Percentiles rank a stretch among this genome's conserved stretches.
Evolutionary conservation across 1,140 invertebrate genomes (phyloP).

Genomic region (Hyposmocoma kahamanoa): DNA sequence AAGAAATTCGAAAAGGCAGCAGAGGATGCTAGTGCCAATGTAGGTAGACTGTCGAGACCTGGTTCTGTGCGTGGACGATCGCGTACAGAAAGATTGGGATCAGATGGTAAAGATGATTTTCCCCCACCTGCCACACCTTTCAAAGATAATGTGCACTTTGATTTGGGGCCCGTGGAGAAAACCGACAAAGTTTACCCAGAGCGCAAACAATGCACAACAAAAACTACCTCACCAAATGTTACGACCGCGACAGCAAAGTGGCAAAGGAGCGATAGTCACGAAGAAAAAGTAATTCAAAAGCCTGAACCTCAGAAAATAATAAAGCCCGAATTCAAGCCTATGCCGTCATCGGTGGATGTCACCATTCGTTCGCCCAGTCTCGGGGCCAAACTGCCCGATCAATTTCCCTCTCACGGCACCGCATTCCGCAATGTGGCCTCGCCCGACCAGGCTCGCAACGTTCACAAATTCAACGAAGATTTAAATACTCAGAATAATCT

Average conservation of each 20-base stretch:
- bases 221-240: conserved; percentile 18
- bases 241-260: conserved; percentile 33
- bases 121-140: conserved; percentile 54
- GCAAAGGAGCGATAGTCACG: conserved; percentile 37
- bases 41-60: conserved; percentile 42
- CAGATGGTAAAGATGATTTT: conserved; percentile 45
- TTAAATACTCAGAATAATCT: conserved; percentile 50
- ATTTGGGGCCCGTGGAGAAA: conserved; percentile 15
- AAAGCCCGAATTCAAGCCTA: conserved; percentile 60
- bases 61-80: conserved; percentile 49
- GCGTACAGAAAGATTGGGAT: conserved; percentile 37
- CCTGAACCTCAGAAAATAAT: conserved; percentile 62
- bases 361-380: conserved; percentile 60
- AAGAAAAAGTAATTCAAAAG: conserved; percentile 26
- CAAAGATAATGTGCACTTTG: conserved; percentile 46
- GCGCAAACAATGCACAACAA: conserved; percentile 36
- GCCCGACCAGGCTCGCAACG: conserved; percentile 34
- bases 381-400: conserved; percentile 50
- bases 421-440: conserved; percentile 61
- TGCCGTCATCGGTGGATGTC: conserved; percentile 46
- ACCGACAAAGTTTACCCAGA: conserved; percentile 18
- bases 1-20: conserved; percentile 63
- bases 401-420: conserved; percentile 60
- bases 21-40: conserved; percentile 42
- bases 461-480: conserved; percentile 44